Conservation (phyloP, 2,113 vertebrate genomes). For the Zapornia atra region DNA sequence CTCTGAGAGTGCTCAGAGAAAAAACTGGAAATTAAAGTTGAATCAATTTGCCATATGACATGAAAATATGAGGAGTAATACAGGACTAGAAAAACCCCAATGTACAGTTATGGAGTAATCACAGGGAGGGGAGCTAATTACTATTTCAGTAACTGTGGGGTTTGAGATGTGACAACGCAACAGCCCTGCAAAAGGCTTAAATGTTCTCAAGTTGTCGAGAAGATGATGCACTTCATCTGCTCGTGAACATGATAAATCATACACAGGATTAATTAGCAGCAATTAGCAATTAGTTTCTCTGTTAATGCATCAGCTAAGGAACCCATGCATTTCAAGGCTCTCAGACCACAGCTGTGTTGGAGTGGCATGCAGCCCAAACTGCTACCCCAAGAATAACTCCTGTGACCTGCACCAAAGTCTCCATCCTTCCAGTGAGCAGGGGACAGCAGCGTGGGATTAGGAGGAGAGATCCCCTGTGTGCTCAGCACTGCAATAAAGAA, state of each 20-base stretch:
- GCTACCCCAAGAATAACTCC: neutral
- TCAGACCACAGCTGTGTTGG: neutral
- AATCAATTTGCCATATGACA: neutral
- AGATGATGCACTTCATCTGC: constrained; percentile 16
- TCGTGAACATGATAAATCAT: neutral
- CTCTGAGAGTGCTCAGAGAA: neutral
- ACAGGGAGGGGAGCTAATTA: neutral
- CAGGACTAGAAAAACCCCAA: neutral
- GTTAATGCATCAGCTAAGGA: neutral
- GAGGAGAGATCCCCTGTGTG: no score
- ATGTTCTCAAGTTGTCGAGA: neutral
- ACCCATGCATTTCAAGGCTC: neutral
- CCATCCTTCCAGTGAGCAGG: neutral
- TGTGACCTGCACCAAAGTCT: neutral
- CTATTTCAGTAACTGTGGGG: neutral
- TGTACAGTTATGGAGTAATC: fast-evolving
- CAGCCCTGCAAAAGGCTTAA: neutral
- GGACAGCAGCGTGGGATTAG: neutral
- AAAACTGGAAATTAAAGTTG: neutral
- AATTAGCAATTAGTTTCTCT: constrained; percentile 31
- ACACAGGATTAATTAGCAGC: constrained; percentile 46
- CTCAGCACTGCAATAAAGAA: no score
- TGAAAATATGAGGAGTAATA: neutral
- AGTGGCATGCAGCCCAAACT: neutral
- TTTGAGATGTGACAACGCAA: neutral